Evolutionary conservation across 2,888 invertebrate species (phyloP), one percentile per base, ranked within the genome.

Genomic region (Malthinus seriepunctatus): DNA sequence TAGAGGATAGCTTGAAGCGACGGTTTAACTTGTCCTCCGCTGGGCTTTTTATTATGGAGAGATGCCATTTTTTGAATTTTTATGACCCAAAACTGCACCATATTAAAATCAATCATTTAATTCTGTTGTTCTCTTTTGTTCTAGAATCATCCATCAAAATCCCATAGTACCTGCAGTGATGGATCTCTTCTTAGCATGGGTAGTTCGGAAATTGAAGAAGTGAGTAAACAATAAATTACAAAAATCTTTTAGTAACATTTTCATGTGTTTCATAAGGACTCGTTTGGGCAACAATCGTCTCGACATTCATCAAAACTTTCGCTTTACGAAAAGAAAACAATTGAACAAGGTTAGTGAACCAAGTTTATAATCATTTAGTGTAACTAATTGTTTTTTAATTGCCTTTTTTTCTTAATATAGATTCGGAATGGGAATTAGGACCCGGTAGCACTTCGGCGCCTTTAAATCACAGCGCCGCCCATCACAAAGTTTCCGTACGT

Each of bases 171-270:
- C 15, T 87, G 87, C 79, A 89, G 89, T 80, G 88, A 89, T 78
- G 88, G 88, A 68, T 89, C 89, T 63, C 82, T 91, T 69, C 85
- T 90, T 78, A 92, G 91, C 79, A 89, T 91, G 81, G 90, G 88
- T 69, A 89, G 89, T 76, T 89, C 88, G 12, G 89, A 89, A 78
- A 87, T 87, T 80, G 89, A 90, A 70, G 88, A 88, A 75, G 82
- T 82, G 74, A 71, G 72, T 58, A 10, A 34, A 33, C 14, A 14
- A 42, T 33, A 44, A 11, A 15, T 4, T 32, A 32, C 12, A 53
- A 35, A 32, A 44, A 38, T 7, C 5, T 14, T 38, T 12, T 38
- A 38, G 10, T 14, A 12, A 2, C 8, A 33, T 12, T 14, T 46
- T 31, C 35, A 38, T 48, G 38, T 33, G 62, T 45, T 60, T 50